Conservation (phyloP, 2,797 vertebrate genomes). For the Tragopan temminckii region DNA sequence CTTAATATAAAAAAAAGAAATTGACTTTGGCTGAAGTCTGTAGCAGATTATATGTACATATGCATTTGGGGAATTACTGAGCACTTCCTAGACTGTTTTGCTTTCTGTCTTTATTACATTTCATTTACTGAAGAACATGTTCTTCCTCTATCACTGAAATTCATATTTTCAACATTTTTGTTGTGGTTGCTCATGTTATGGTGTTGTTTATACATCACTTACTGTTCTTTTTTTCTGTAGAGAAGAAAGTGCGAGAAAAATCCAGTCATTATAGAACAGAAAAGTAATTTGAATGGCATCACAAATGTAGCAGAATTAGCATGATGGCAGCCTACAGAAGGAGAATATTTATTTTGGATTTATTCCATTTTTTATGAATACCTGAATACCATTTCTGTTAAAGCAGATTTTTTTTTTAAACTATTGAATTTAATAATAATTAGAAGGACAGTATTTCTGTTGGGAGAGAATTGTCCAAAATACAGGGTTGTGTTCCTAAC, state of each 20-base stretch:
- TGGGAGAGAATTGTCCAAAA: not conserved
- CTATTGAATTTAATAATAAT: conserved; percentile 10
- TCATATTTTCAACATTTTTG: not conserved
- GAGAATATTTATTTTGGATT: conserved; percentile 4
- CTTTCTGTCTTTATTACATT: conserved; percentile 6
- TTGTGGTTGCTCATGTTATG: not conserved
- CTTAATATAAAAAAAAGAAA: conserved; percentile 33
- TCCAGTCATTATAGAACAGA: not conserved
- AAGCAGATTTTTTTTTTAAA: not conserved
- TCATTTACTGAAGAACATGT: conserved; percentile 30
- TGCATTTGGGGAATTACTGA: conserved; percentile 22
- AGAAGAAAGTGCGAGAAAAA: not conserved
- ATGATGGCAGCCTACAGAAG: not conserved
- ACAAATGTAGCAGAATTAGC: conserved; percentile 6
- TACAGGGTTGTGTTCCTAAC: not conserved
- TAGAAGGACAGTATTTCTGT: not conserved
- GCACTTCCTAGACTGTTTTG: conserved; percentile 13
- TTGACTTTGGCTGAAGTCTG: conserved; percentile 61
- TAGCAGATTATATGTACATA: not conserved
- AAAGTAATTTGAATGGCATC: conserved; percentile 37
- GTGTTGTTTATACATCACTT: not conserved
- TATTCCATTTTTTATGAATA: not conserved
- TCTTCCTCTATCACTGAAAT: not conserved
- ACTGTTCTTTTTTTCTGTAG: not conserved
- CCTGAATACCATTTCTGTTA: not conserved